Base-by-base conservation (phyloP, 2,888 invertebrate genomes). In the Campopleginae sp. region DNA sequence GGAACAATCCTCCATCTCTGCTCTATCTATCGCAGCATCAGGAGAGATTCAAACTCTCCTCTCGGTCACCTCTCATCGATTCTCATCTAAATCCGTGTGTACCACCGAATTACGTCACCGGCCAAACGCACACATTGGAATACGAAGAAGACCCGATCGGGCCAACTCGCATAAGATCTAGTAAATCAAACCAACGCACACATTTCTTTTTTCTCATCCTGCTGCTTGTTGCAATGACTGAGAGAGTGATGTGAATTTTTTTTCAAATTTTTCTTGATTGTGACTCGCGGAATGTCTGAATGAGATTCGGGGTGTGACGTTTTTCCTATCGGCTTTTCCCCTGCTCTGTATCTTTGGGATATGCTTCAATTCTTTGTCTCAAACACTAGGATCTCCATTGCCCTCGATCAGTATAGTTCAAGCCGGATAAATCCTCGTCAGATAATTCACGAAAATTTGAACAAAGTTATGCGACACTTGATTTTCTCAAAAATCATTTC, bases 91-190 rank as follows among this genome's bases (percentile, higher is more conserved):
- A 74, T 51, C 10, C 48, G 31, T 68, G 38, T 19, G 66, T 27
- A 75, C 54, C 66, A 66, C 8, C 68, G n/a, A 65, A 46, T 75
- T 23, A 65, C 82, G 51, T 51, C 80, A 33, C 76, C 76, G 23
- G 7, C 75, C n/a, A 42, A 19, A 38, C 23, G n/a, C 42, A 63
- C 44, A 66, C 46, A 48, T 76, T 27, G 66, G 63, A 65, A 78
- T 54, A 78, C 81, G 66, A 80, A 66, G 71, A 71, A n/a, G 78
- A 58, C 72, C 46, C 75, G 27, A 71, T 51, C 68, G 66, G 76
- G 65, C 23, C 65, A 66, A 68, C 72, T 14, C 48, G 12, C 86
- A 79, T 75, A 76, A 80, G 68, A 82, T 82, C 76, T 12, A 86
- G 82, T 86, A 81, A 85, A 76, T n/a, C 58, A 71, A 76, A 68